Conservation (phyloP, 2,888 invertebrate species). For the Agrilus mali region DNA sequence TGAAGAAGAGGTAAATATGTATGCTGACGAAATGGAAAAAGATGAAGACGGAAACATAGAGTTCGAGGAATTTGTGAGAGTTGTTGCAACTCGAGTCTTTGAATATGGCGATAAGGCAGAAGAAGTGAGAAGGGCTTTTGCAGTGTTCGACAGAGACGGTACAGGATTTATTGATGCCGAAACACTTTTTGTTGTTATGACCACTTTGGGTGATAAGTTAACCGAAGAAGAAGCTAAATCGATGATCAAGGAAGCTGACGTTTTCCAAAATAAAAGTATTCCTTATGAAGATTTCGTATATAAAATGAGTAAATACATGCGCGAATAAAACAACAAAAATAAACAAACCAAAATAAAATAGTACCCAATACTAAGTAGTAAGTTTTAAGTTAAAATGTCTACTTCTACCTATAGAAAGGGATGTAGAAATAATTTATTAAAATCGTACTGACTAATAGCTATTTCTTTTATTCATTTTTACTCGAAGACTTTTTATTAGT, state of each 20-base stretch:
- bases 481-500: no score
- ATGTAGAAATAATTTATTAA: no score
- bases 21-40: slow-evolving; percentile 96
- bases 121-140: slow-evolving; percentile 61
- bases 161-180: slow-evolving; percentile 94
- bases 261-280: no score
- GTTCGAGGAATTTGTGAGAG: slow-evolving; percentile 62
- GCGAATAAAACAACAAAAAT: no score
- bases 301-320: no score
- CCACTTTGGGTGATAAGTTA: slow-evolving; percentile 90
- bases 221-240: slow-evolving; percentile 73
- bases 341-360: no score
- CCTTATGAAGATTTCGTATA: no score
- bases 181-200: slow-evolving; percentile 71
- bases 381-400: no score
- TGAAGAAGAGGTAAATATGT: slow-evolving; percentile 93
- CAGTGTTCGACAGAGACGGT: slow-evolving; percentile 94
- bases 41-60: slow-evolving; percentile 53
- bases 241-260: slow-evolving; percentile 50
- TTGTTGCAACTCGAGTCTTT: slow-evolving; percentile 95
- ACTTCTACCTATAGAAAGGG: no score
- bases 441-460: no score
- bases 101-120: slow-evolving; percentile 96
- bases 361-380: no score
- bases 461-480: no score